phyloP scores from a whole-genome alignment of 2,113 vertebrate genomes.

The Stigmatopora nigra region DNA sequence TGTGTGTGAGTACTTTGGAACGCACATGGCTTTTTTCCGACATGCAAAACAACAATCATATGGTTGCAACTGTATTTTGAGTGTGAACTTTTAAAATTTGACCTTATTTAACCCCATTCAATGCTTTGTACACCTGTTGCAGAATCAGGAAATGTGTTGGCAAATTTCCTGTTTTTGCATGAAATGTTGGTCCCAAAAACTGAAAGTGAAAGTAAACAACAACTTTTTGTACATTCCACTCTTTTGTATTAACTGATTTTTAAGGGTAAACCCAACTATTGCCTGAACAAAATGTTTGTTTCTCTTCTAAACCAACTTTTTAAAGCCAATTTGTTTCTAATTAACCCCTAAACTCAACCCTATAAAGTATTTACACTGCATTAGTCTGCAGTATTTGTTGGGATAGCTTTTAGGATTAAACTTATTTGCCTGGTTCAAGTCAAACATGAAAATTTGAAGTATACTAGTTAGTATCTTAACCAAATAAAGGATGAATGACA shows the following conservation, averaged over 20 bases:
- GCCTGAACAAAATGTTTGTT: too few species aligned
- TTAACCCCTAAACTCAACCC: too few species aligned
- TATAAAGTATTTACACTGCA: too few species aligned
- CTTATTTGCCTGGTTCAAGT: not conserved
- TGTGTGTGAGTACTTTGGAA: not conserved
- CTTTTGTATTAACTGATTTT: not conserved
- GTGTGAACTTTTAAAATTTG: not conserved
- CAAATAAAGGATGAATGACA: not conserved
- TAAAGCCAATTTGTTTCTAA: too few species aligned
- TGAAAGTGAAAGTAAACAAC: not conserved
- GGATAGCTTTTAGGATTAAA: not conserved
- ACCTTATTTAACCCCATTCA: conserved; percentile 2
- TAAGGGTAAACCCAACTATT: too few species aligned
- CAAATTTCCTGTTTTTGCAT: not conserved
- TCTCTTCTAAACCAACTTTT: too few species aligned
- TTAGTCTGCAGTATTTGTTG: too few species aligned
- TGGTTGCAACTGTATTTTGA: not conserved
- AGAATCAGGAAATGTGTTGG: not conserved
- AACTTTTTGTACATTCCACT: not conserved
- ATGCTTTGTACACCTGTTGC: not conserved
- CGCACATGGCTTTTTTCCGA: not conserved
- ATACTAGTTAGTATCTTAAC: not conserved
- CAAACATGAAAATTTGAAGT: not conserved
- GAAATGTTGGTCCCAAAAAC: too few species aligned
- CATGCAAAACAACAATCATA: not conserved